Evolutionary conservation across 2,888 invertebrate species (phyloP), one percentile per base, ranked within the genome.

Genomic region (Micoletzkya japonica): DNA sequence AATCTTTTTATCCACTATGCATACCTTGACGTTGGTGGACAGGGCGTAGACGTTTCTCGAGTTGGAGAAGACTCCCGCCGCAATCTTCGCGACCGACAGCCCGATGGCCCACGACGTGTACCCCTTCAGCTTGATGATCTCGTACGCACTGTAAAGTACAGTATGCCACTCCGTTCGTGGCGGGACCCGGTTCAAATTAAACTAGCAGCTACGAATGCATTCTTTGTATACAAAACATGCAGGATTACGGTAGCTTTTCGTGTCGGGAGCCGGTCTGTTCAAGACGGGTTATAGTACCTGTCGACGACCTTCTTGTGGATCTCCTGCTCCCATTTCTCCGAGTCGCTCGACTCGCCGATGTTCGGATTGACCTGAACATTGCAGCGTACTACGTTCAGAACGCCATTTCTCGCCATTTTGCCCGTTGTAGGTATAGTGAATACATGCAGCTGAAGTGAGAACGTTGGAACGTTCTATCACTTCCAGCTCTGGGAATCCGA

Each of bases 301-400:
- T 91, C 88, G 14, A 94, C 91, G 4, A 95, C 94, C 85, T 92
- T 90, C 73, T 90, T 90, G 87, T 95, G 94, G 14, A 93, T 86
- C 52, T 91, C 90, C 72, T 89, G 88, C 70, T 83, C 81, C 92
- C 92, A 94, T 74, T 91, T 89, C 86, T 94, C 93, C 0, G 90
- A 87, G 86, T 94, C 94, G 4, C 74, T 74, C 28, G 89, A 88
- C 0, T 90, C 89, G 50, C 93, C 93, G 70, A 93, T 89, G 56
- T 89, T 87, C 28, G 91, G 91, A 86, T 92, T 91, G 39, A 94
- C 85, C 78, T 93, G 93, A 60, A 24, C n/a, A n/a, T n/a, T 75
- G 75, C 32, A 77, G 74, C 54, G 74, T 74, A n/a, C n/a, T n/a
- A n/a, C n/a, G n/a, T n/a, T n/a, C n/a, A n/a, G n/a, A n/a, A n/a